Conservation (phyloP, 1,140 invertebrate genomes). For the Rhopalosiphum padi region DNA sequence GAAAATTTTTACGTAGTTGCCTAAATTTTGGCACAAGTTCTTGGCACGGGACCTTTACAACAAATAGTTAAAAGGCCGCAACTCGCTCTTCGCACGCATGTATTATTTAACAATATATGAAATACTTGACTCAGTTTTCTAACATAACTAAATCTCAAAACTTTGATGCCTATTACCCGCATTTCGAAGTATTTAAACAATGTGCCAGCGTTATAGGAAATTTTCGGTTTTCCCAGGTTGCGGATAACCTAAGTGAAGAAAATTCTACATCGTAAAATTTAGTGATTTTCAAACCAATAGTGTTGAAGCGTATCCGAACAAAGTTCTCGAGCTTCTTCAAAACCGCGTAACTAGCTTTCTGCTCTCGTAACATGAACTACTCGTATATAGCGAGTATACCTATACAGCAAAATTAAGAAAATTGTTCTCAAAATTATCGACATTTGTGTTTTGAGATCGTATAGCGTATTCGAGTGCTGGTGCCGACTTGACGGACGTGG, state of each 20-base stretch:
- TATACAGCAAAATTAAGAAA: too few relatives aligned
- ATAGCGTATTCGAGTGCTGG: too few relatives aligned
- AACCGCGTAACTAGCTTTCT: too few relatives aligned
- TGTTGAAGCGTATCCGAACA: too few relatives aligned
- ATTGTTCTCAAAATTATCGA: too few relatives aligned
- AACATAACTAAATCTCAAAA: background rate
- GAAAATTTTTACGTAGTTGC: background rate
- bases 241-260: background rate
- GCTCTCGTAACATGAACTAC: too few relatives aligned
- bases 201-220: background rate
- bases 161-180: background rate
- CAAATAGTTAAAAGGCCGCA: background rate
- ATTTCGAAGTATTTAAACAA: background rate
- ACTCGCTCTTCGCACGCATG: background rate
- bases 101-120: background rate
- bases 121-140: background rate
- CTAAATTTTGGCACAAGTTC: background rate
- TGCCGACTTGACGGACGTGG: too few relatives aligned
- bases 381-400: too few relatives aligned
- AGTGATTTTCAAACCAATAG: too few relatives aligned
- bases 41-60: background rate
- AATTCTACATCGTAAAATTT: background rate
- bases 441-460: too few relatives aligned
- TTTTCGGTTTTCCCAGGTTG: background rate
- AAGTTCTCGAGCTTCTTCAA: too few relatives aligned